Evolutionary conservation across 2,888 invertebrate genomes (phyloP).

Genomic region (Helleia helle): DNA sequence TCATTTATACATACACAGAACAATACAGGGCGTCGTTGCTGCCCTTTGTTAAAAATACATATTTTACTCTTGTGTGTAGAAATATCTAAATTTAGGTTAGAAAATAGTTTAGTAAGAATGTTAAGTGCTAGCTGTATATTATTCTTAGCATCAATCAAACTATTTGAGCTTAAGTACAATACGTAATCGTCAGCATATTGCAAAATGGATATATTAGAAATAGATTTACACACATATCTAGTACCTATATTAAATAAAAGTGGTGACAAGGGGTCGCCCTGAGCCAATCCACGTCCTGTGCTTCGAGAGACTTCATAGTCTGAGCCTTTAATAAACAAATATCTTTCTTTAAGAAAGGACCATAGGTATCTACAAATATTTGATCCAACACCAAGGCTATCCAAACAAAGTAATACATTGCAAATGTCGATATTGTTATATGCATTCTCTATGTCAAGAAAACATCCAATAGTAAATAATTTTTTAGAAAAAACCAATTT

Average conservation of each 20-base stretch:
- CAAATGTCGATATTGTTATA: conserved; percentile 12
- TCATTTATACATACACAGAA: neutral
- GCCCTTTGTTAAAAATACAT: too few species aligned
- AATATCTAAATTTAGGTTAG: neutral
- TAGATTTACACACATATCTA: conserved; percentile 11
- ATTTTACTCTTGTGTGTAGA: too few species aligned
- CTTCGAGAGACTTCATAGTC: neutral
- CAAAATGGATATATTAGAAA: conserved; percentile 12
- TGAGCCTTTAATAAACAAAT: neutral
- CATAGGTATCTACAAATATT: conserved; percentile 13
- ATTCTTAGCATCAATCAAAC: neutral
- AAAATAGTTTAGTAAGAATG: too few species aligned
- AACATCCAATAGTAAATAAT: conserved; percentile 11
- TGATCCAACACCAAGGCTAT: conserved; percentile 10
- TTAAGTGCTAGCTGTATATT: neutral
- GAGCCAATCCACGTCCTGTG: conserved; percentile 18
- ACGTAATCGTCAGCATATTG: conserved; percentile 25
- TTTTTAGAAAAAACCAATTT: conserved; percentile 13
- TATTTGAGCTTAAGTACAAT: conserved; percentile 12
- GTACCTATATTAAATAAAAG: conserved; percentile 22
- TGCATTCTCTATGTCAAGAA: conserved; percentile 16
- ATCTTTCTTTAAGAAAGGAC: conserved; percentile 8
- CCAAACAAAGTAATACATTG: conserved; percentile 9
- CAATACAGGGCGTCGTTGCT: too few species aligned
- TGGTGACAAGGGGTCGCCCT: conserved; percentile 24